phyloP scores from a whole-genome alignment of 2,888 invertebrate genomes.

The Limenitis camilla region DNA sequence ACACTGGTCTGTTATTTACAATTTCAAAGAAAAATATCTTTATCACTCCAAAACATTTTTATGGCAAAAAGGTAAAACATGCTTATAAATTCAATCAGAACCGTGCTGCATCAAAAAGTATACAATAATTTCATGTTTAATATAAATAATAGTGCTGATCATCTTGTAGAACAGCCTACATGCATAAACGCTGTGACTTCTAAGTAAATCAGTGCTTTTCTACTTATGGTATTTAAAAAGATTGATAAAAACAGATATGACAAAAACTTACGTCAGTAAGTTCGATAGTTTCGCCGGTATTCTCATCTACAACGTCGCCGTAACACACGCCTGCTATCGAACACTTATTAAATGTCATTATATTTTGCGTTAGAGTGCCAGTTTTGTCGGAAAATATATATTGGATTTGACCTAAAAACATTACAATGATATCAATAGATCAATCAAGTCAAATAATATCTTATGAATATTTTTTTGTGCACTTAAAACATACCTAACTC shows the following conservation, averaged over 20 bases:
- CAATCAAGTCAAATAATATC: neutral
- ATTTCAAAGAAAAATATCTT: too few relatives aligned
- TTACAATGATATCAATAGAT: neutral
- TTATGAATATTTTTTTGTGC: neutral
- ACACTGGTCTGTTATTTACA: too few relatives aligned
- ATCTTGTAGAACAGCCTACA: conserved; percentile 24
- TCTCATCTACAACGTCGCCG: conserved; percentile 92
- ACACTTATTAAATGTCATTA: conserved; percentile 99
- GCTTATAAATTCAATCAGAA: conserved; percentile 12
- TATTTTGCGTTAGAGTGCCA: conserved; percentile 98
- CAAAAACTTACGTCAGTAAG: conserved; percentile 83
- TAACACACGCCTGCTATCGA: conserved; percentile 94
- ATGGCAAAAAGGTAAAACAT: conserved; percentile 14
- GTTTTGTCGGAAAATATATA: conserved; percentile 99
- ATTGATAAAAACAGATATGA: neutral
- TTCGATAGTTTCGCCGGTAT: conserved; percentile 90
- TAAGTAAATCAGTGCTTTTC: conserved; percentile 14
- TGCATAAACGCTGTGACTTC: conserved; percentile 22
- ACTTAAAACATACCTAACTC: conserved; percentile 82
- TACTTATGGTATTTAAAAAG: conserved; percentile 10
- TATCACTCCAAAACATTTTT: conserved; percentile 3
- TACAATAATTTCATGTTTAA: conserved; percentile 11
- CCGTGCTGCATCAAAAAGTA: conserved; percentile 3
- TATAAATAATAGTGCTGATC: conserved; percentile 13
- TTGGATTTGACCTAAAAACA: conserved; percentile 88